Conservation (phyloP, 2,797 vertebrate species). For the Xenops minutus region DNA sequence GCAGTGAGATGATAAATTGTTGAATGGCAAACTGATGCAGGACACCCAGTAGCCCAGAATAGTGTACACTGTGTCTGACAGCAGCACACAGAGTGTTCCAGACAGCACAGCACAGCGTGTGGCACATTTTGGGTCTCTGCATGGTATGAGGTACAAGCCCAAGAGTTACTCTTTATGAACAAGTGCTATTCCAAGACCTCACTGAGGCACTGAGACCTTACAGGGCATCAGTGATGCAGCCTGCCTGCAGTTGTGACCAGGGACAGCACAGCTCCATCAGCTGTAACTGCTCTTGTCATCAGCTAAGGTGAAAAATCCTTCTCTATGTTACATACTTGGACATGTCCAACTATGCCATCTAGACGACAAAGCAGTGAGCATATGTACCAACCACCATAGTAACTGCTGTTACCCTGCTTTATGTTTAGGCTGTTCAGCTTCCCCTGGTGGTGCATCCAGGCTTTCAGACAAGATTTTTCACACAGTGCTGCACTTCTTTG, state of each 20-base stretch:
- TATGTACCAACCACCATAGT: neutral
- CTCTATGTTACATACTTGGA: neutral
- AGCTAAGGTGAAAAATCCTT: neutral
- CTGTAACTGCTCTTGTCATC: neutral
- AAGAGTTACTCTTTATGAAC: neutral
- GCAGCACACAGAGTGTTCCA: neutral
- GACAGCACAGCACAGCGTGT: no score
- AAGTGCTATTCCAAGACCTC: neutral
- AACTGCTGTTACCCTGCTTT: neutral
- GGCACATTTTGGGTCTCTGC: neutral
- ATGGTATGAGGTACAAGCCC: neutral
- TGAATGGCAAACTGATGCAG: neutral
- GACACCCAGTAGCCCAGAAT: neutral
- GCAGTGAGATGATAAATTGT: neutral
- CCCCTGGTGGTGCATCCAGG: neutral
- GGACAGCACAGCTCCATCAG: neutral
- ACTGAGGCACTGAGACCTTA: neutral
- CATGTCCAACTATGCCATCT: neutral
- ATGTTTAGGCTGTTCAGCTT: neutral
- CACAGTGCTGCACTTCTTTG: neutral
- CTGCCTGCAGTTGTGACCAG: neutral
- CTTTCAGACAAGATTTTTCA: neutral
- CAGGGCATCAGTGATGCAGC: neutral
- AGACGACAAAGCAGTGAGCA: neutral
- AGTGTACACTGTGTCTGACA: neutral